Base-by-base conservation (phyloP, 2,888 invertebrate genomes). In the Xestia xanthographa region DNA sequence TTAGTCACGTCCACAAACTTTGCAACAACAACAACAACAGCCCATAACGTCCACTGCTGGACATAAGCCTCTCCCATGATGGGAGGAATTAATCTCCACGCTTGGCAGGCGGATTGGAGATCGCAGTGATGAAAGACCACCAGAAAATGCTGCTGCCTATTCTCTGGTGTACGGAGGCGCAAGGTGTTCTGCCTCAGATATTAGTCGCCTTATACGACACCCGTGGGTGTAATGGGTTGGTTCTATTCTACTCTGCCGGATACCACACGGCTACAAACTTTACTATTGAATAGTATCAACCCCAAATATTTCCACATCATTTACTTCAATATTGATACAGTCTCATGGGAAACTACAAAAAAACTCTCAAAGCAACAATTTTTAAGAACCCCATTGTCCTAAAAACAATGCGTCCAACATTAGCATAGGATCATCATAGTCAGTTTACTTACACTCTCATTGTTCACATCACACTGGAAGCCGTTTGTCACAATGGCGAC, bases 381-480 rank as follows among this genome's bases (percentile, higher is more conserved):
- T 58, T 43, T 6, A 26, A 41, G 41, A 34, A 65, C 62, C 62
- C 17, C 20, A 60, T 81, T 75, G 65, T 81, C 14, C 38, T 8
- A n/a, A 60, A 50, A 17, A 85, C 72, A 85, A 71, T 77, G 45
- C 56, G 41, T 29, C 12, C 14, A 56, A 53, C 29, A 50, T 56
- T 60, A n/a, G 20, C 85, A 58, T 66, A 63, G 50, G 4, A 80
- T 66, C 26, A 70, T 65, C 17, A 68, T 41, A 41, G 5, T 76
- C 53, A 66, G 9, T 29, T 85, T 84, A 94, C 94, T 93, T 76
- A 95, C 95, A 43, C 85, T 90, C 0, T 91, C 89, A 63, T 87
- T 86, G 79, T 90, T 90, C 34, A 92, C 89, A 66, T 95, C 95
- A 68, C 95, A 95, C 71, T 95, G 94, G 86, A 95, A 95, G 2